Percentiles rank a stretch among this genome's conserved stretches.
phyloP scores from a whole-genome alignment of 2,888 invertebrate genomes.

The Adelphocoris suturalis region DNA sequence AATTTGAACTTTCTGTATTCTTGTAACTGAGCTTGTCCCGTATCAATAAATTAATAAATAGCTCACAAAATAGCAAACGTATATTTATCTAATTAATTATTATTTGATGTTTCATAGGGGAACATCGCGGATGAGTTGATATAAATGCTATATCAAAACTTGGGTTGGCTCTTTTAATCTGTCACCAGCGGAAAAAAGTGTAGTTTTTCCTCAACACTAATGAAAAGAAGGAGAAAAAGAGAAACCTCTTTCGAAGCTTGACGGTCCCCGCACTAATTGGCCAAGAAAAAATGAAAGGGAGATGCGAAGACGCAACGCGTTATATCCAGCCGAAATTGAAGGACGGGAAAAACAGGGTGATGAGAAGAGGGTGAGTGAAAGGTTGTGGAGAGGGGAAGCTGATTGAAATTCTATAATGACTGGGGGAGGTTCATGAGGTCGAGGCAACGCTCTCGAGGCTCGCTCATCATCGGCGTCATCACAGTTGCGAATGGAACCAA shows the following conservation, averaged over 20 bases:
- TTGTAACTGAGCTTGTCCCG: no score
- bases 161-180: background rate
- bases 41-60: no score
- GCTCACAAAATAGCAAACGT: no score
- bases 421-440: slow-evolving; percentile 9
- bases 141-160: no score
- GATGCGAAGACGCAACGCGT: background rate
- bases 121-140: no score
- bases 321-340: slow-evolving; percentile 10
- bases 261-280: background rate
- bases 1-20: no score
- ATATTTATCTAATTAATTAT: no score
- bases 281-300: background rate
- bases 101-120: no score
- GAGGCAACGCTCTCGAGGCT: background rate
- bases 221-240: background rate
- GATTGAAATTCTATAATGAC: slow-evolving; percentile 32
- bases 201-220: background rate
- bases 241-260: background rate
- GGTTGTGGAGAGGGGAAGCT: background rate
- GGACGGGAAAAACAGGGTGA: background rate
- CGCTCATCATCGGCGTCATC: slow-evolving; percentile 10
- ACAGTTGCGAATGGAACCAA: slow-evolving; percentile 33
- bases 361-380: no score
- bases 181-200: background rate